Conservation (phyloP, 2,888 invertebrate genomes). For the Cheilosia variabilis region DNA sequence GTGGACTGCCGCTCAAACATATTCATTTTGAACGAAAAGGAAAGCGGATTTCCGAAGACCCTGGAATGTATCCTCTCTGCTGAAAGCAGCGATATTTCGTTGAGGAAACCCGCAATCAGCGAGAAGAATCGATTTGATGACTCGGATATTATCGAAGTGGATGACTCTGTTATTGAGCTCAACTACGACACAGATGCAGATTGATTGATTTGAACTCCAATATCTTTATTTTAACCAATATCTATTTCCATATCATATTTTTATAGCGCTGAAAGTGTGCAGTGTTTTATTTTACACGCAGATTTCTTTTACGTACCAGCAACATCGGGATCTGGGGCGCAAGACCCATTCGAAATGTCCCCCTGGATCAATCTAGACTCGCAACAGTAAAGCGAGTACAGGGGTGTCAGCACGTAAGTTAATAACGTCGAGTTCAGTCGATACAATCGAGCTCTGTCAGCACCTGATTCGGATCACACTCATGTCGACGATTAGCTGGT, state of each 20-base stretch:
- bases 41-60: constrained; percentile 49
- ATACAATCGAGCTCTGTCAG: no score
- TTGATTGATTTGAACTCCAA: constrained; percentile 11
- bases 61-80: constrained; percentile 58
- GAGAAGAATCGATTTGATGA: constrained; percentile 8
- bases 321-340: no score
- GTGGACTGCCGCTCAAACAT: constrained; percentile 69
- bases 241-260: neutral
- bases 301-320: no score
- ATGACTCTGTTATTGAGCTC: constrained; percentile 65
- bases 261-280: neutral
- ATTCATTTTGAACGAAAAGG: constrained; percentile 66
- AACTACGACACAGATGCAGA: constrained; percentile 53
- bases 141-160: constrained; percentile 53
- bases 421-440: no score
- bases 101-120: neutral
- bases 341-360: no score
- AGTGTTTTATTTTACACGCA: no score
- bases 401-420: no score
- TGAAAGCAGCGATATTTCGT: constrained; percentile 10
- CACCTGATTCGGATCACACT: no score
- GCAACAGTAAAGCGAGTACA: no score
- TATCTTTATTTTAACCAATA: neutral
- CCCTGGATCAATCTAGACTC: no score
- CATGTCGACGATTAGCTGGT: no score